These are phyloP conservation scores for Xanthia togata DNA, from an alignment of 2,888 invertebrate species.

Conservation along the genomic window DNA sequence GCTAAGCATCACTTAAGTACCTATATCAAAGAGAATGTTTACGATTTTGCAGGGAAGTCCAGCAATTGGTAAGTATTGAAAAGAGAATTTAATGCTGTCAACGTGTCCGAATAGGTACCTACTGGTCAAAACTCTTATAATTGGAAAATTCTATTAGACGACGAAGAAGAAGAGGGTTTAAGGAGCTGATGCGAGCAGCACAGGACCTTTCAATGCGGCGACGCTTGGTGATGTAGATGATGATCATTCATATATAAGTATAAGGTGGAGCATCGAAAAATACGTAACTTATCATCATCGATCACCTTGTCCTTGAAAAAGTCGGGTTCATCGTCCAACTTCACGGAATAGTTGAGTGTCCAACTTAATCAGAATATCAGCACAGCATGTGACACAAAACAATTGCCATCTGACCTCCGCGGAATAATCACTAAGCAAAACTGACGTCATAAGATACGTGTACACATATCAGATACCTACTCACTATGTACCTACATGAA, in stretches of 20 bases:
- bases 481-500: neutral
- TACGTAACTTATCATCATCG: neutral
- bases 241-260: neutral
- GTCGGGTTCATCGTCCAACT: neutral
- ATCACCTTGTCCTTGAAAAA: neutral
- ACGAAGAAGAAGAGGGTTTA: neutral
- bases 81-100: neutral
- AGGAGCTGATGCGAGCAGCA: neutral
- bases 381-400: neutral
- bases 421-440: conserved; percentile 7
- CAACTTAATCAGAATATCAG: neutral
- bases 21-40: neutral
- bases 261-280: neutral
- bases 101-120: neutral
- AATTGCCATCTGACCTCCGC: conserved; percentile 18
- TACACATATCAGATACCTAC: conserved; percentile 7
- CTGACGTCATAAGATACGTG: conserved; percentile 6
- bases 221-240: neutral
- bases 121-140: too few relatives aligned
- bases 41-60: neutral
- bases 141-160: neutral
- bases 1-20: neutral
- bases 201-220: too few relatives aligned
- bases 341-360: too few relatives aligned
- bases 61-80: neutral